Evolutionary conservation across 1,140 invertebrate genomes (phyloP).

Genomic region (Anoplolepis gracilipes): DNA sequence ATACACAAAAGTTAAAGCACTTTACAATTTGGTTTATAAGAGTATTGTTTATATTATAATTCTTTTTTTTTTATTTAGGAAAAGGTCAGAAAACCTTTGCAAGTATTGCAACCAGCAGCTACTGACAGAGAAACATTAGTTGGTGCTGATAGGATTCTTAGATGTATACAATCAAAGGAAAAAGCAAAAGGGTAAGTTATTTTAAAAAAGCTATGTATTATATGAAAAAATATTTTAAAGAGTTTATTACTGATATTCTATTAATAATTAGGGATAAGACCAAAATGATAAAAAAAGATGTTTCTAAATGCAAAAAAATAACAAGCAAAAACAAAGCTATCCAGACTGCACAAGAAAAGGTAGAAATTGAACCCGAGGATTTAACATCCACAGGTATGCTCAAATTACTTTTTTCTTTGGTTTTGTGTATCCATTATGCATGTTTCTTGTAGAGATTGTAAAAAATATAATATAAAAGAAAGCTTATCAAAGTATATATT

Average conservation of each 20-base stretch:
- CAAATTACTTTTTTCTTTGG: constrained; percentile 2
- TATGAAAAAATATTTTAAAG: neutral
- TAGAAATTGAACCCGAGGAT: constrained; percentile 87
- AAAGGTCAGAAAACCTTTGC: constrained; percentile 87
- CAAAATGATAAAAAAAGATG: constrained; percentile 63
- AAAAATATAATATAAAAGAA: neutral
- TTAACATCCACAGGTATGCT: constrained; percentile 86
- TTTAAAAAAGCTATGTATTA: neutral
- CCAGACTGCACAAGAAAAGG: constrained; percentile 86
- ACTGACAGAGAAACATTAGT: constrained; percentile 89
- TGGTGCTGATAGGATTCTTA: constrained; percentile 83
- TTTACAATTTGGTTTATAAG: too few species aligned
- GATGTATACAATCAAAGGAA: constrained; percentile 72
- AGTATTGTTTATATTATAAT: neutral
- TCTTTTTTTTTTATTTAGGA: constrained; percentile 72
- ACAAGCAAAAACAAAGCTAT: constrained; percentile 84
- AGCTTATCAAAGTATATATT: constrained; percentile 1
- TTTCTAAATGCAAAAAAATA: constrained; percentile 77
- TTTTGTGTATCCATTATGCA: neutral
- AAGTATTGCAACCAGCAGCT: constrained; percentile 88
- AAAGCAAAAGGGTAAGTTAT: constrained; percentile 77
- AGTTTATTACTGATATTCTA: neutral
- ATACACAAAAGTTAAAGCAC: neutral
- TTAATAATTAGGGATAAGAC: constrained; percentile 69
- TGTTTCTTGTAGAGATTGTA: neutral